These are phyloP conservation scores for Panthera tigris DNA, from an alignment of 2,113 vertebrate genomes.

Conservation along the genomic window DNA sequence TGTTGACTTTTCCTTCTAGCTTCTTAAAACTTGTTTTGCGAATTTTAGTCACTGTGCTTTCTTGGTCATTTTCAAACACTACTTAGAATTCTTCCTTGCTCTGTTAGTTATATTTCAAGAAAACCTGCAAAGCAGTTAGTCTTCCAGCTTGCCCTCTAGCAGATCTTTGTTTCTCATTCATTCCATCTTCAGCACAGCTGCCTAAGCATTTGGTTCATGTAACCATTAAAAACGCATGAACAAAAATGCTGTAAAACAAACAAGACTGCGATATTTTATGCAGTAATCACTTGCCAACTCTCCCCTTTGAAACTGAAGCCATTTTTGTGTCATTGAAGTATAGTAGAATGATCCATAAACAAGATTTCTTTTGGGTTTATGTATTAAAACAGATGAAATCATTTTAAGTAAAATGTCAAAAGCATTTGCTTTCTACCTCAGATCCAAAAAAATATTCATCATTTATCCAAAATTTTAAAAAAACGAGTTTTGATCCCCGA, in stretches of 20 bases:
- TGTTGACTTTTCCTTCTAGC: constrained; percentile 29
- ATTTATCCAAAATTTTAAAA: constrained; percentile 51
- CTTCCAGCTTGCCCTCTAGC: constrained; percentile 44
- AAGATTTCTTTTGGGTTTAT: constrained; percentile 71
- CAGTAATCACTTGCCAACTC: constrained; percentile 69
- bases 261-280: constrained; percentile 66
- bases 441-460: constrained; percentile 66
- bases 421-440: constrained; percentile 68
- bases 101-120: constrained; percentile 66
- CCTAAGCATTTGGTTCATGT: constrained; percentile 72
- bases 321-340: constrained; percentile 69
- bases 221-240: constrained; percentile 73
- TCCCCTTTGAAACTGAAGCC: constrained; percentile 75
- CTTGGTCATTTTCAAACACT: background rate
- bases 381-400: constrained; percentile 77
- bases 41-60: background rate
- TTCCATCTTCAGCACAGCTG: constrained; percentile 44
- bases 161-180: constrained; percentile 49
- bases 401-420: constrained; percentile 74
- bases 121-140: constrained; percentile 60
- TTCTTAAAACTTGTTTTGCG: constrained; percentile 13
- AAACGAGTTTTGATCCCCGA: constrained; percentile 9
- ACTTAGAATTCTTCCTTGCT: constrained; percentile 2
- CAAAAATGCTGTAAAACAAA: constrained; percentile 72
- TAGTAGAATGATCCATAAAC: constrained; percentile 71